A percentile compares a stretch with the other conserved stretches of the same genome.
These are phyloP conservation scores for Atrina japonica DNA, from an alignment of 2,888 invertebrate genomes.

Conservation along the genomic window DNA sequence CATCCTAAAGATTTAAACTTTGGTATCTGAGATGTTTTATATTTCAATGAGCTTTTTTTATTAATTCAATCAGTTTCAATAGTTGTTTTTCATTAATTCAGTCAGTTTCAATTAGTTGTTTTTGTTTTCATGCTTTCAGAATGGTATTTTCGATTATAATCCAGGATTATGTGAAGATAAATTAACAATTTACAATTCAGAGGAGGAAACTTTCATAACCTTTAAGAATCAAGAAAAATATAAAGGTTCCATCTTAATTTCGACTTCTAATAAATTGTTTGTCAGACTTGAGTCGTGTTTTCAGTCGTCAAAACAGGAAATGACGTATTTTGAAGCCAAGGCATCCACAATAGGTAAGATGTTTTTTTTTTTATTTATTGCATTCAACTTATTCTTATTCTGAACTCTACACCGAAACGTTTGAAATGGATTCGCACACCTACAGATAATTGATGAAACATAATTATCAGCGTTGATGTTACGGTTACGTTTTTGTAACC, in stretches of 20 bases:
- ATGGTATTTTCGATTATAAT: conserved; percentile 8
- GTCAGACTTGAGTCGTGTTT: neutral
- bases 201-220: neutral
- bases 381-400: too few species aligned
- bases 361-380: neutral
- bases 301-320: neutral
- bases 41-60: too few species aligned
- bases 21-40: too few species aligned
- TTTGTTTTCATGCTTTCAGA: neutral
- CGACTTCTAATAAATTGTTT: neutral
- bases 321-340: conserved; percentile 24
- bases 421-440: too few species aligned
- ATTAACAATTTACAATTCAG: neutral
- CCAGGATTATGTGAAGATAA: conserved; percentile 5
- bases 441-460: too few species aligned
- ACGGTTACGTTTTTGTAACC: too few species aligned
- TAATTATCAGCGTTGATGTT: too few species aligned
- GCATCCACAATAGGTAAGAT: conserved; percentile 29
- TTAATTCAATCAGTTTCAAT: too few species aligned
- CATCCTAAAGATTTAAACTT: too few species aligned
- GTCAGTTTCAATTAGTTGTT: too few species aligned
- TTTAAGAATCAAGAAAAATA: neutral
- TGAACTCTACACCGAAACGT: too few species aligned
- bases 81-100: too few species aligned
- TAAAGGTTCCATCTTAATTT: neutral